Percentiles rank a stretch among this genome's conserved stretches.
Conservation (phyloP, 2,888 invertebrate genomes). For the Heliconius erato region DNA sequence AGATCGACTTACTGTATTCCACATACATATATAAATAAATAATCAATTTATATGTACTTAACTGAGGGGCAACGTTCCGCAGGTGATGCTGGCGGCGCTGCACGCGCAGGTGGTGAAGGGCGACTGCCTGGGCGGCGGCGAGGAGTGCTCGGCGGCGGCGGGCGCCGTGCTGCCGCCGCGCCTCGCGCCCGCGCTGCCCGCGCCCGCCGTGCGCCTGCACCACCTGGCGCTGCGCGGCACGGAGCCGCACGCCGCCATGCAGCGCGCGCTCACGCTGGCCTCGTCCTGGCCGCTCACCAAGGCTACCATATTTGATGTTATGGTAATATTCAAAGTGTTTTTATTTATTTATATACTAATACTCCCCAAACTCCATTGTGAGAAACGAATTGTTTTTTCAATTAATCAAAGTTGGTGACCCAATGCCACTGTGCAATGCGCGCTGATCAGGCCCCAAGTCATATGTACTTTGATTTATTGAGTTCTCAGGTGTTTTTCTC, state of each 20-base stretch:
- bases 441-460: too few relatives aligned
- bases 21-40: too few relatives aligned
- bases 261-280: conserved; percentile 96
- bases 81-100: conserved; percentile 96
- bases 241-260: conserved; percentile 94
- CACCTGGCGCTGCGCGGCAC: conserved; percentile 96
- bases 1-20: too few relatives aligned
- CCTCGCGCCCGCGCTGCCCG: conserved; percentile 92
- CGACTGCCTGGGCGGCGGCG: conserved; percentile 90
- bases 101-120: conserved; percentile 97
- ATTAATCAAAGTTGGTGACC: too few relatives aligned
- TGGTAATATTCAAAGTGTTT: conserved; percentile 81
- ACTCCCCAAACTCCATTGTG: too few relatives aligned
- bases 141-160: conserved; percentile 90
- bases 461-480: too few relatives aligned
- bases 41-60: too few relatives aligned
- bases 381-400: too few relatives aligned
- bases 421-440: too few relatives aligned
- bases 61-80: too few relatives aligned
- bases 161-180: conserved; percentile 93
- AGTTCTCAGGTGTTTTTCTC: too few relatives aligned
- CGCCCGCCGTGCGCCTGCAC: conserved; percentile 95
- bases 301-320: conserved; percentile 97
- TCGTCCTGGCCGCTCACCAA: conserved; percentile 97
- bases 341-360: too few relatives aligned